phyloP scores from a whole-genome alignment of 2,113 vertebrate species.

The Panthera leo region DNA sequence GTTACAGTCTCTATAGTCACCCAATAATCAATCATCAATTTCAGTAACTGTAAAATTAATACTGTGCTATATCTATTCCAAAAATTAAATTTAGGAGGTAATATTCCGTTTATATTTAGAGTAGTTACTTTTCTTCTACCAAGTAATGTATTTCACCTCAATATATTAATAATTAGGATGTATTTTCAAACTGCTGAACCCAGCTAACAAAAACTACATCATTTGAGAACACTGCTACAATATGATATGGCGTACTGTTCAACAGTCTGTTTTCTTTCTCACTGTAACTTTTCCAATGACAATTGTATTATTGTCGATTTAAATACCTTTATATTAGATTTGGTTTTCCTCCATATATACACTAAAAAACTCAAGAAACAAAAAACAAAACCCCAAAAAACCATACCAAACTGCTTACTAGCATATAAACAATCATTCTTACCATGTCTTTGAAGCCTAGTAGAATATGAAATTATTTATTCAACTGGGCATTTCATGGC shows the following conservation, averaged over 20 bases:
- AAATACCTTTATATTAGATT: not conserved
- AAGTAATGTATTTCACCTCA: not conserved
- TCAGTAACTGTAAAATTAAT: constrained; percentile 73
- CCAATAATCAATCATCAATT: constrained; percentile 77
- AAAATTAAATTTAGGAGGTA: not conserved
- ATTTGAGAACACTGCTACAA: not conserved
- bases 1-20: constrained; percentile 85
- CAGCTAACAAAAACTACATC: not conserved
- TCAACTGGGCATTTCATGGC: not conserved
- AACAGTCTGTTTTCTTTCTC: not conserved
- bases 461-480: constrained; percentile 11
- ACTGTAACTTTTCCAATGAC: not conserved
- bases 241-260: not conserved
- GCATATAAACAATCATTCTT: not conserved
- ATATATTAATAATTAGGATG: not conserved
- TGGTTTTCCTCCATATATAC: not conserved
- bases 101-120: not conserved
- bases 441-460: not conserved
- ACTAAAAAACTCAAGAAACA: not conserved
- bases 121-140: not conserved
- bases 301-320: not conserved
- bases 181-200: not conserved
- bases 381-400: not conserved
- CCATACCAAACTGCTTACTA: not conserved
- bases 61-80: not conserved